Conservation (phyloP, 2,888 invertebrate species). For the Elysia crispata region DNA sequence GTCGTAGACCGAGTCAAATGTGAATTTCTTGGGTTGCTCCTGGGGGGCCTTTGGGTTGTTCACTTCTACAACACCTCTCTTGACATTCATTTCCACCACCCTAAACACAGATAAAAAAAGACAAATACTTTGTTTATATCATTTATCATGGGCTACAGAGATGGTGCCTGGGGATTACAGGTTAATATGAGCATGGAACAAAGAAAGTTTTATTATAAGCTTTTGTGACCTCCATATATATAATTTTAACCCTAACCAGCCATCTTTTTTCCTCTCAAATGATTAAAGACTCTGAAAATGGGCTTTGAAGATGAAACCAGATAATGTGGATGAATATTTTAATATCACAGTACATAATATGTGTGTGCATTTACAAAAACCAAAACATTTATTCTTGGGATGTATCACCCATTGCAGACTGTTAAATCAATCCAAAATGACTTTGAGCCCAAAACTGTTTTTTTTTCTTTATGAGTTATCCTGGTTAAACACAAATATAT, state of each 20-base stretch:
- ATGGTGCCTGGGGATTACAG: neutral
- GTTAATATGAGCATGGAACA: neutral
- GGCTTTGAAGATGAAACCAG: too few species aligned
- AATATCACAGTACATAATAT: too few species aligned
- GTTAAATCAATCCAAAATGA: too few species aligned
- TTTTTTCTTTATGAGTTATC: too few species aligned
- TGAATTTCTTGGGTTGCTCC: conserved; percentile 89
- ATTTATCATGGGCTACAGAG: neutral
- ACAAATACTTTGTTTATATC: neutral
- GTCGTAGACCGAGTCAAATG: conserved; percentile 98
- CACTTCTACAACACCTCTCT: conserved; percentile 93
- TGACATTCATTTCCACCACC: conserved; percentile 88
- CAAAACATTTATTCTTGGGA: too few species aligned
- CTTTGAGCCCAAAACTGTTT: too few species aligned
- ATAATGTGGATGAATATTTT: too few species aligned
- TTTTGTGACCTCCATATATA: neutral
- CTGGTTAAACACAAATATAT: too few species aligned
- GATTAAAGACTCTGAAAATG: too few species aligned
- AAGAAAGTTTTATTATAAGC: neutral
- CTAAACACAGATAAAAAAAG: conserved; percentile 76
- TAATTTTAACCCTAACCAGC: too few species aligned
- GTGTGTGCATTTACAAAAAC: too few species aligned
- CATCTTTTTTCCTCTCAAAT: neutral
- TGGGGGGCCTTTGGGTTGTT: conserved; percentile 86
- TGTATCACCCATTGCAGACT: too few species aligned